Conservation (phyloP, 1,140 invertebrate genomes). For the Drosophila chauvacae region DNA sequence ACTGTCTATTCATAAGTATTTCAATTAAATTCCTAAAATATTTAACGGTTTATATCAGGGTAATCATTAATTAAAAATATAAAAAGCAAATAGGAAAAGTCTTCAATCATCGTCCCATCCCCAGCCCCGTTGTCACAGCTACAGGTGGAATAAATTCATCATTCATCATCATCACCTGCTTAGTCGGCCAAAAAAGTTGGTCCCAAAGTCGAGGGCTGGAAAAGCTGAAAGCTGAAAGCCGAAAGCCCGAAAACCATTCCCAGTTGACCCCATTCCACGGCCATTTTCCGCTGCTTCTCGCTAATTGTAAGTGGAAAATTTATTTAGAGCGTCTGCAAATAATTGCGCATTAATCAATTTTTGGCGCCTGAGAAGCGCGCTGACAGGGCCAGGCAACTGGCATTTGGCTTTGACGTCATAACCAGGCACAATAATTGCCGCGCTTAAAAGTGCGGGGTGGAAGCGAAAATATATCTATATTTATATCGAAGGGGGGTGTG, state of each 20-base stretch:
- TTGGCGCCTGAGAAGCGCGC: constrained; percentile 19
- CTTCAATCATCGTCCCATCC: not conserved
- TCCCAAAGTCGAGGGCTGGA: not conserved
- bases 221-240: constrained; percentile 2
- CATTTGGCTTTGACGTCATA: constrained; percentile 42
- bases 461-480: not conserved
- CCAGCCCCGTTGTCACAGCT: not conserved
- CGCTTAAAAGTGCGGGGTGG: not conserved
- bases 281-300: not conserved
- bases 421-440: constrained; percentile 37
- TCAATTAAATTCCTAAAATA: too few relatives aligned
- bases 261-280: not conserved
- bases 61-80: not conserved
- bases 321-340: constrained; percentile 70
- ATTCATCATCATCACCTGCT: constrained; percentile 26
- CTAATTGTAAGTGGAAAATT: constrained; percentile 68
- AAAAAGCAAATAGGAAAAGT: not conserved
- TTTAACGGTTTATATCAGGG: not conserved
- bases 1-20: too few relatives aligned
- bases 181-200: constrained; percentile 14
- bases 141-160: constrained; percentile 36
- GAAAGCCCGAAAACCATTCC: constrained; percentile 35
- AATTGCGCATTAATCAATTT: constrained; percentile 77
- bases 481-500: not conserved
- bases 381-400: constrained; percentile 23